phyloP scores from a whole-genome alignment of 2,888 invertebrate species.

The Cynaeus angustus region DNA sequence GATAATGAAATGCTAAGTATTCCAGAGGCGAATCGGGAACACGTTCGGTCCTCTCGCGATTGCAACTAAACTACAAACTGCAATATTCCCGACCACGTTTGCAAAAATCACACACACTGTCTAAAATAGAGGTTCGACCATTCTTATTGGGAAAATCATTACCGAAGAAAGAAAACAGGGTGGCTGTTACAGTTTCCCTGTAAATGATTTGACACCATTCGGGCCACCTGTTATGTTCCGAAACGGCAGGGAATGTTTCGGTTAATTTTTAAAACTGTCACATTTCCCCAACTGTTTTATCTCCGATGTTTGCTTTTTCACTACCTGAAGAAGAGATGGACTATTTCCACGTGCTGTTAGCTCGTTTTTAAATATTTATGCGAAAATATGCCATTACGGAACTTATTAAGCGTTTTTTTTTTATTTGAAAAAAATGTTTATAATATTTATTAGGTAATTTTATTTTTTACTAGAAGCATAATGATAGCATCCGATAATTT shows the following conservation, averaged over 20 bases:
- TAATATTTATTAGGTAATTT: too few relatives aligned
- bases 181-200: constrained; percentile 19
- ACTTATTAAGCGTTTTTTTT: too few relatives aligned
- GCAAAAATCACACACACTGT: constrained; percentile 14
- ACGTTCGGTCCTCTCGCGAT: constrained; percentile 21
- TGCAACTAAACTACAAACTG: constrained; percentile 32
- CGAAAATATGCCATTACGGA: too few relatives aligned
- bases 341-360: constrained; percentile 6
- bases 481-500: too few relatives aligned
- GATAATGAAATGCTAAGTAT: constrained; percentile 57
- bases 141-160: constrained; percentile 37
- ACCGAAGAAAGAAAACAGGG: constrained; percentile 26
- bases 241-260: constrained; percentile 12
- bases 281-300: constrained; percentile 25
- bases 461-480: too few relatives aligned
- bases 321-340: not conserved
- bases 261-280: constrained; percentile 40
- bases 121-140: constrained; percentile 13
- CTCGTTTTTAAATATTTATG: constrained; percentile 29
- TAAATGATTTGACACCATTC: constrained; percentile 41
- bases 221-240: constrained; percentile 40
- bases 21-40: constrained; percentile 51
- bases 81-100: constrained; percentile 21
- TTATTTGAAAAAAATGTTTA: too few relatives aligned
- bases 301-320: not conserved